Evolutionary conservation across 2,888 invertebrate species (phyloP), one percentile per base, ranked within the genome.

Genomic region (Eustalomyia histrio): DNA sequence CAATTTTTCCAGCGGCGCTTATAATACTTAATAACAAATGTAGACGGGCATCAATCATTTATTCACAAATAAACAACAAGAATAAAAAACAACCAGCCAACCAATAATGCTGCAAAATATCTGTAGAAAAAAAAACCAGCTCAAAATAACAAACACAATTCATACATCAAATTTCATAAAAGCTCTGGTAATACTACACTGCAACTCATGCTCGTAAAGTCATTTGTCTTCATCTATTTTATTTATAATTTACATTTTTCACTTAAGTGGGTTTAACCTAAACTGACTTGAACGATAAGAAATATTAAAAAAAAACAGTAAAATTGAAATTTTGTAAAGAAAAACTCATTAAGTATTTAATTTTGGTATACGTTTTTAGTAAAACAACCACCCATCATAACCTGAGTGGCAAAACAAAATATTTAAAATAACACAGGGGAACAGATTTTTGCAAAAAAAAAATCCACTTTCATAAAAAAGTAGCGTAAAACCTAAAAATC

Each of bases 201-300:
- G 35, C 33, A 47, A 50, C 76, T 50, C 29, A 35, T 52, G 52
- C 17, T 58, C 24, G 39, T 52, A 50, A 69, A 81, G 67, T 81
- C 83, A 79, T 83, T 83, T 81, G 83, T 81, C 83, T 82, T 83
- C 79, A 83, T 83, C 83, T 78, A 81, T 79, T 83, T 79, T 75
- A 78, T 79, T 83, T 79, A 79, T 79, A 83, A 83, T 83, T 79
- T 74, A 81, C 73, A 76, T 79, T 83, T 78, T 83, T 78, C 74
- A 80, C 78, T 80, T 79, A 83, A 83, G 80, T 76, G 67, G 69
- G 68, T 43, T 76, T 69, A 58, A 76, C 64, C 33, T 63, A 18
- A 18, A 52, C 64, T 64, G 58, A 76, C 47, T 63, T 43, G 14
- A n/a, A 47, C 55, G 55, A 69, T 68, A 68, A 76, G 53, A 61